phyloP scores from a whole-genome alignment of 2,797 vertebrate genomes.

The Odontamblyopus lacepedii region DNA sequence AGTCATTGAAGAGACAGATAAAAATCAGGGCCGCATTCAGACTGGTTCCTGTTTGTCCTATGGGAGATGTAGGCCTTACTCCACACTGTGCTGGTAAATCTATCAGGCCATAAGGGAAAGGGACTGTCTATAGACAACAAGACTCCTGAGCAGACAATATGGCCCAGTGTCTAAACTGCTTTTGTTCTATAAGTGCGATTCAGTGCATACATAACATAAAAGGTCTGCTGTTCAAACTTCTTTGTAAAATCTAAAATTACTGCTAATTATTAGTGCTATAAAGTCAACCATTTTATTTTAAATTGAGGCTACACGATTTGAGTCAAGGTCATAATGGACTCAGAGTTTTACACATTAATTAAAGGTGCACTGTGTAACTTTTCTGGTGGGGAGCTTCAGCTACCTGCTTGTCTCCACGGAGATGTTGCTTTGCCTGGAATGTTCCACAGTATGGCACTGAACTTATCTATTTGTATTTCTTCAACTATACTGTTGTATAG shows the following conservation, averaged over 20 bases:
- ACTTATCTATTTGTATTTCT: neutral
- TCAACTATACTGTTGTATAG: neutral
- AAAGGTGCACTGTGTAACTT: neutral
- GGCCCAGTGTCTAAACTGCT: constrained; percentile 21
- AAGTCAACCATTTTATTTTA: neutral
- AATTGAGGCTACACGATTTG: neutral
- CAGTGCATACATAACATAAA: neutral
- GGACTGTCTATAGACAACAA: constrained; percentile 29
- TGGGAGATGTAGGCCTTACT: constrained; percentile 53
- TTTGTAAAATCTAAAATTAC: neutral
- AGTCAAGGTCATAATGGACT: neutral
- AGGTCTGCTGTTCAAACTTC: neutral
- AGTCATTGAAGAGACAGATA: constrained; percentile 53
- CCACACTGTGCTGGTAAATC: constrained; percentile 62
- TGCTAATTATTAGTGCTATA: neutral
- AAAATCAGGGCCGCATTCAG: constrained; percentile 61
- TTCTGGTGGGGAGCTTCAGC: neutral
- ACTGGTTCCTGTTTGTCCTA: constrained; percentile 68
- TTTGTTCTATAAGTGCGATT: neutral
- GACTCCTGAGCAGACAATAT: constrained; percentile 58
- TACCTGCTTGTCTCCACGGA: no score
- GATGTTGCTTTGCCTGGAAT: neutral
- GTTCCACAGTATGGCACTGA: neutral
- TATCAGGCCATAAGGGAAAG: constrained; percentile 61
- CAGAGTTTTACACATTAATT: neutral